phyloP scores from a whole-genome alignment of 1,140 invertebrate genomes.

The Eumaeus atala region DNA sequence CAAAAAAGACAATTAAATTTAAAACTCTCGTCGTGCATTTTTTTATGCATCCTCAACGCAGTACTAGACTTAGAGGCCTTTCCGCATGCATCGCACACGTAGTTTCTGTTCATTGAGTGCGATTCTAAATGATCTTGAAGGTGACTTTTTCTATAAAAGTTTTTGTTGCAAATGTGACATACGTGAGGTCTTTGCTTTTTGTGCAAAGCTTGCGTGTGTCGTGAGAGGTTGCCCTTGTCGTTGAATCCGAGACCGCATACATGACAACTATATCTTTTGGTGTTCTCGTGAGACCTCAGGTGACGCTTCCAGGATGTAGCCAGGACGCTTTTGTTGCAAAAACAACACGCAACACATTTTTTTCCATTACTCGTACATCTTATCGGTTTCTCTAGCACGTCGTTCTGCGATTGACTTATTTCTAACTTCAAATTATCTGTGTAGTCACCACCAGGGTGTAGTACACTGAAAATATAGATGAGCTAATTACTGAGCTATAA shows the following conservation, averaged over 20 bases:
- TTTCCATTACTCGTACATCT: slow-evolving; percentile 28
- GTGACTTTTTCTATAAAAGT: slow-evolving; percentile 67
- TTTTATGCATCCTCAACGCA: slow-evolving; percentile 45
- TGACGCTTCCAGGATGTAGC: slow-evolving; percentile 45
- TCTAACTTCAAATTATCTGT: no score
- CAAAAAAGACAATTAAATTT: slow-evolving; percentile 43
- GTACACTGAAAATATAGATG: no score
- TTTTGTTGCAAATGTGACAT: slow-evolving; percentile 66
- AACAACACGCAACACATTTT: slow-evolving; percentile 56
- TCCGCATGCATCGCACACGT: slow-evolving; percentile 69
- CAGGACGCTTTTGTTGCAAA: slow-evolving; percentile 66
- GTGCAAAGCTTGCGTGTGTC: slow-evolving; percentile 67
- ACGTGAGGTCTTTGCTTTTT: slow-evolving; percentile 63
- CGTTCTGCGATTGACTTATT: not conserved
- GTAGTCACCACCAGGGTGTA: no score
- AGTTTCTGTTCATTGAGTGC: slow-evolving; percentile 75
- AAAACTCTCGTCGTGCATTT: slow-evolving; percentile 26
- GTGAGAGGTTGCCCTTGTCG: slow-evolving; percentile 69
- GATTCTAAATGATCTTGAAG: slow-evolving; percentile 58
- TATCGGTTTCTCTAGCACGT: not conserved
- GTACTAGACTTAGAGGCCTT: slow-evolving; percentile 40
- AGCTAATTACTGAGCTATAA: no score
- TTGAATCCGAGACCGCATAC: slow-evolving; percentile 42
- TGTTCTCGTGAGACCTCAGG: slow-evolving; percentile 27
- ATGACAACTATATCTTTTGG: slow-evolving; percentile 36